Percentiles rank a stretch among this genome's conserved stretches.
These are phyloP conservation scores for Heliocidaris erythrogramma DNA, from an alignment of 35 echinoderm and acorn worm species.

Conservation along the genomic window DNA sequence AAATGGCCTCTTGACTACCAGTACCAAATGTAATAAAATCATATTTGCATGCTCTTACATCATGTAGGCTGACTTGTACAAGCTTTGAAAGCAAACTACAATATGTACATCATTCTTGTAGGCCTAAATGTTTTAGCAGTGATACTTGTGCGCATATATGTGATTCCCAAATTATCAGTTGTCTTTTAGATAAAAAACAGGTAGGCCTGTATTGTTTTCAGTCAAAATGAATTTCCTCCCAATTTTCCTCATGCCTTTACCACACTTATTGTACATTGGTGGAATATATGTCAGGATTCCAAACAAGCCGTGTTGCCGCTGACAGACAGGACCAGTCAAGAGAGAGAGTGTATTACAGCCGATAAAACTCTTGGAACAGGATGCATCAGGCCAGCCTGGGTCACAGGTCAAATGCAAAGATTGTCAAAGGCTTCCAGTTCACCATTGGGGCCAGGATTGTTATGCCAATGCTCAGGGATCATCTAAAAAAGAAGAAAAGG, in stretches of 20 bases:
- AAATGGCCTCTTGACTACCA: no score
- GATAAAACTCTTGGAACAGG: slow-evolving; percentile 38
- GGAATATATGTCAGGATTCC: not conserved
- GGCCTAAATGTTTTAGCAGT: no score
- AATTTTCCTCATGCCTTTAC: not conserved
- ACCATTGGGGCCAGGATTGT: slow-evolving; percentile 33
- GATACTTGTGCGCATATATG: no score
- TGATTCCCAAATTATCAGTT: no score
- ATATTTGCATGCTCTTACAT: no score
- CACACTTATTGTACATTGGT: no score
- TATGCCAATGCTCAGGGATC: slow-evolving; percentile 13
- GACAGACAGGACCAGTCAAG: not conserved
- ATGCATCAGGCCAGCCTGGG: slow-evolving; percentile 33
- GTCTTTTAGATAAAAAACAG: not conserved
- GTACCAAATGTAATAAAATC: no score
- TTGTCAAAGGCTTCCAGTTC: slow-evolving; percentile 40
- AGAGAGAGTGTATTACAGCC: not conserved
- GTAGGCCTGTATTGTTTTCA: not conserved
- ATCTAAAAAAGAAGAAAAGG: not conserved
- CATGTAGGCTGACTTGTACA: not conserved
- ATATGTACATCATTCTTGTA: no score
- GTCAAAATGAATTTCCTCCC: not conserved
- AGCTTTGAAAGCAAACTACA: not conserved
- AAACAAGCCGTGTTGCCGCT: not conserved
- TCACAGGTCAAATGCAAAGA: slow-evolving; percentile 33